Conservation (phyloP, 2,113 vertebrate genomes). For the Tiliqua scincoides region DNA sequence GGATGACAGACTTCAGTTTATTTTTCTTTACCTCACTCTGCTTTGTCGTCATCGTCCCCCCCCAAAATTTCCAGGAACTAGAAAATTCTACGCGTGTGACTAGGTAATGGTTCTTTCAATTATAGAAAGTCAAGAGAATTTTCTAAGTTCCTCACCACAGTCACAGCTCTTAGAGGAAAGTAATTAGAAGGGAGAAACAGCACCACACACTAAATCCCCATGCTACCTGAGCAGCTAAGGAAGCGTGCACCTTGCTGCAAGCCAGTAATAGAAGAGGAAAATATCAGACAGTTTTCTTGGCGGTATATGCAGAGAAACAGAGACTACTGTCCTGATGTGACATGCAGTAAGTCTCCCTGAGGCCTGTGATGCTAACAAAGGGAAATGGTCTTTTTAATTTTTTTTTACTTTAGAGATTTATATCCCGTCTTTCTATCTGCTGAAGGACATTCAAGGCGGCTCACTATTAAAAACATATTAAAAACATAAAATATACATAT, state of each 20-base stretch:
- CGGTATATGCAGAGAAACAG: background rate
- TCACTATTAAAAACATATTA: no score
- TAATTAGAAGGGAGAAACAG: slow-evolving; percentile 25
- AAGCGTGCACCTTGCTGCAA: slow-evolving; percentile 12
- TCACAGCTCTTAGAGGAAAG: slow-evolving; percentile 16
- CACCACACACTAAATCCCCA: slow-evolving; percentile 28
- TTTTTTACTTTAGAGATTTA: no score
- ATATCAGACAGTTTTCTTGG: slow-evolving; percentile 15
- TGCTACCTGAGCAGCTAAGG: slow-evolving; percentile 30
- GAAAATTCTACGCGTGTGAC: background rate
- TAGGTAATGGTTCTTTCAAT: slow-evolving; percentile 13
- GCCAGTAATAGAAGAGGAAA: slow-evolving; percentile 23
- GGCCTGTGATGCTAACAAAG: background rate
- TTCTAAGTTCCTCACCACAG: slow-evolving; percentile 2
- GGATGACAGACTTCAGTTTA: background rate
- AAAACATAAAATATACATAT: no score
- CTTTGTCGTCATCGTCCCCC: background rate
- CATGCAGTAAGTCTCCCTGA: slow-evolving; percentile 9
- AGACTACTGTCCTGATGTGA: slow-evolving; percentile 4
- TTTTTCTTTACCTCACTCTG: background rate
- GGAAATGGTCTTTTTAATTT: background rate
- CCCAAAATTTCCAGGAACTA: background rate
- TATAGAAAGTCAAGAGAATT: slow-evolving; percentile 17
- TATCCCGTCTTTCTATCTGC: no score
- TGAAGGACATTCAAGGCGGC: no score